A percentile compares a stretch with the other conserved stretches of the same genome.
Evolutionary conservation across 2,888 invertebrate species (phyloP).

Genomic region (Cyaniris semiargus): DNA sequence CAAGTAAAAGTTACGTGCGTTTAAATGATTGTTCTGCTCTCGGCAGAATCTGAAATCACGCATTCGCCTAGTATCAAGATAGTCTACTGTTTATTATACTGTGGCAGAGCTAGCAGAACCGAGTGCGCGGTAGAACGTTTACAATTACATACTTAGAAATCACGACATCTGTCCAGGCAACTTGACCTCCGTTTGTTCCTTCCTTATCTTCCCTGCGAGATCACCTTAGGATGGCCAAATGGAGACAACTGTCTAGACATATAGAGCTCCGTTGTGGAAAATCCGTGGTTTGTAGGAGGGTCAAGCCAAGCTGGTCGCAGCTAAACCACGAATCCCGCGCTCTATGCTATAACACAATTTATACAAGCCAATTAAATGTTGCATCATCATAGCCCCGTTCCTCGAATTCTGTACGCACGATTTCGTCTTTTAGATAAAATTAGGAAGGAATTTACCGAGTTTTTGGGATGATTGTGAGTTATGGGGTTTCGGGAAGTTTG

Average conservation of each 20-base stretch:
- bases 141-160: constrained; percentile 23
- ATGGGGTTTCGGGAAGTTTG: not conserved
- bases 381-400: constrained; percentile 16
- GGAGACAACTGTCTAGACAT: not conserved
- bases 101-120: not conserved
- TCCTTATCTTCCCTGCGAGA: not conserved
- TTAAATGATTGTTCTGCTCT: too few relatives aligned
- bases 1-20: too few relatives aligned
- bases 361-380: constrained; percentile 28
- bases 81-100: not conserved
- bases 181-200: not conserved
- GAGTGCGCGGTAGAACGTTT: constrained; percentile 18
- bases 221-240: not conserved
- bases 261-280: not conserved
- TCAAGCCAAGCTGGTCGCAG: not conserved
- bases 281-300: not conserved
- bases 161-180: constrained; percentile 2
- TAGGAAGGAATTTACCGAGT: not conserved
- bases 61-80: too few relatives aligned
- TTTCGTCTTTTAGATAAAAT: constrained; percentile 2
- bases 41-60: too few relatives aligned
- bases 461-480: not conserved
- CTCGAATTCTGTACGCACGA: constrained; percentile 18
- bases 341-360: constrained; percentile 23
- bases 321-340: constrained; percentile 10